phyloP scores from a whole-genome alignment of 2,888 invertebrate species.

The Ornithoptera priamus region DNA sequence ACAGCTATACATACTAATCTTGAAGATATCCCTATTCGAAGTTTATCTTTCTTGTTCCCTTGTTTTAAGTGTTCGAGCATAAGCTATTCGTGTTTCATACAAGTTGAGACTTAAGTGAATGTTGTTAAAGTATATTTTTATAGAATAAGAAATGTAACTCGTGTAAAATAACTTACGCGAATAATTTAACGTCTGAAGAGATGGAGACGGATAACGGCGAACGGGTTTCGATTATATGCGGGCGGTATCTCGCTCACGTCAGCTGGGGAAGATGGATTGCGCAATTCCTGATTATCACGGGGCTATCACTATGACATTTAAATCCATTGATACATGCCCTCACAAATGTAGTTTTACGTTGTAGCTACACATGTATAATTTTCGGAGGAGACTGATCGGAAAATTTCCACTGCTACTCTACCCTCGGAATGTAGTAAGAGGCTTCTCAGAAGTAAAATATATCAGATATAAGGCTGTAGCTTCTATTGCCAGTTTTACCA shows the following conservation, averaged over 20 bases:
- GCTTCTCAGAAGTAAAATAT: too few species aligned
- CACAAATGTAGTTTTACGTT: conserved; percentile 5
- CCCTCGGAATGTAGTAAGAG: background rate
- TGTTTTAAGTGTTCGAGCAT: too few species aligned
- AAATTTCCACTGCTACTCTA: background rate
- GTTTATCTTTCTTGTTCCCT: too few species aligned
- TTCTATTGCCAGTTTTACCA: too few species aligned
- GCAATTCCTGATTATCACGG: conserved; percentile 56
- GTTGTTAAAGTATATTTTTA: background rate
- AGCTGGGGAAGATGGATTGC: conserved; percentile 64
- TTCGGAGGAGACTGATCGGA: background rate
- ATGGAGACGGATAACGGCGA: conserved; percentile 39
- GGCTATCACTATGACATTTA: conserved; percentile 45
- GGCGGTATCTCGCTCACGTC: conserved; percentile 21
- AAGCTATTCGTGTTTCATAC: too few species aligned
- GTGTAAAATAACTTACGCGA: background rate
- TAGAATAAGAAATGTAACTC: background rate
- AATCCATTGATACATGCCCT: conserved; percentile 6
- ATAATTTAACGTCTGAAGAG: conserved; percentile 11
- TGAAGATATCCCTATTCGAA: too few species aligned
- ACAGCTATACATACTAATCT: too few species aligned
- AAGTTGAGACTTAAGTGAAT: background rate
- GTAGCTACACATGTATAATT: background rate
- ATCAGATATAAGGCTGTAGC: too few species aligned
- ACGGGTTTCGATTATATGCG: conserved; percentile 41